phyloP scores from a whole-genome alignment of 2,797 vertebrate genomes.

The Fistularia tabacaria region DNA sequence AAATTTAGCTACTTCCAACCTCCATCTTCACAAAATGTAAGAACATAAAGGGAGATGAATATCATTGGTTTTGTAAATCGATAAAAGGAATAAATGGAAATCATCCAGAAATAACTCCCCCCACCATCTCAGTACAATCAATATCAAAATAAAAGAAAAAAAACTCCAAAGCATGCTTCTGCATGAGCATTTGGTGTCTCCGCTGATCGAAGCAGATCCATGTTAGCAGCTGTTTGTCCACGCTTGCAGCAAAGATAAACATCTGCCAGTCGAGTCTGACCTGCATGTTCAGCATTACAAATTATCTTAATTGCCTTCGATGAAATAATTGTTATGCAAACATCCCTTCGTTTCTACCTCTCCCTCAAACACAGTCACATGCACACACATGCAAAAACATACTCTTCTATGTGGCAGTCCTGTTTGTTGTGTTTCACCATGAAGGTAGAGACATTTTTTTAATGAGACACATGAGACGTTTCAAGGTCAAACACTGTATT shows the following conservation, averaged over 20 bases:
- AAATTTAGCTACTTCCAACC: too few relatives aligned
- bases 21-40: too few relatives aligned
- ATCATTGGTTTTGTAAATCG: too few relatives aligned
- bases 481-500: constrained; percentile 35
- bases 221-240: constrained; percentile 46
- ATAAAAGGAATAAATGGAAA: too few relatives aligned
- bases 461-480: constrained; percentile 26
- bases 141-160: too few relatives aligned
- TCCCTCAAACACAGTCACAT: constrained; percentile 3
- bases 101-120: too few relatives aligned
- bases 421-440: constrained; percentile 8
- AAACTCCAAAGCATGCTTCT: neutral
- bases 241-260: constrained; percentile 43
- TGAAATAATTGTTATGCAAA: constrained; percentile 35
- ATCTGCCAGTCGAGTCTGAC: constrained; percentile 51
- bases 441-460: constrained; percentile 4
- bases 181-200: neutral
- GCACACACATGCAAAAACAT: constrained; percentile 10
- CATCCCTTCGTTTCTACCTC: neutral
- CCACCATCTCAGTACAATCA: too few relatives aligned
- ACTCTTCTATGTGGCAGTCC: too few relatives aligned
- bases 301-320: constrained; percentile 58
- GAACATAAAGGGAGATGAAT: too few relatives aligned
- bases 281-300: constrained; percentile 33
- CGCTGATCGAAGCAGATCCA: constrained; percentile 15